These are phyloP conservation scores for Lithosia quadra DNA, from an alignment of 2,888 invertebrate genomes.

Conservation along the genomic window DNA sequence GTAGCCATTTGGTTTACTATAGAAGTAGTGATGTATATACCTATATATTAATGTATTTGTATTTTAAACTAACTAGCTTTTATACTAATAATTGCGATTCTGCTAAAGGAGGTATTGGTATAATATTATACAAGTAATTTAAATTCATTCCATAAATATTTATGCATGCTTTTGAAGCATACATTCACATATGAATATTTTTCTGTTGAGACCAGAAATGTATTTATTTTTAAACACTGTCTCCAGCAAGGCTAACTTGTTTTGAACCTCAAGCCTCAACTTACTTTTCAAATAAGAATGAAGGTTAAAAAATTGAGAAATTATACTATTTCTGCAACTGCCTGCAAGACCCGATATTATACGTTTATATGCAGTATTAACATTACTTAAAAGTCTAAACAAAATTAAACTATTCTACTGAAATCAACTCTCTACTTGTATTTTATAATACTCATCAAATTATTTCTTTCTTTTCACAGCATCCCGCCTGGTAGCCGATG, in stretches of 20 bases:
- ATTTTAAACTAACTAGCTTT: not conserved
- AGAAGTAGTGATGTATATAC: constrained; percentile 3
- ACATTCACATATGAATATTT: not conserved
- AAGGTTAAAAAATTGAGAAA: not conserved
- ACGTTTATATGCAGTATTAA: not conserved
- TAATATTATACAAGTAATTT: not conserved
- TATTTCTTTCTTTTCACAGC: constrained; percentile 65
- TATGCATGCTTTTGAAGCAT: not conserved
- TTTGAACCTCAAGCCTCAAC: not conserved
- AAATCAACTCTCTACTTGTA: too few species aligned
- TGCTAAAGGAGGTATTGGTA: not conserved
- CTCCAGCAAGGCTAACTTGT: not conserved
- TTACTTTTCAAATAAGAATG: not conserved
- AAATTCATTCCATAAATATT: not conserved
- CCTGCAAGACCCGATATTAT: not conserved
- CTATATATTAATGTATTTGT: too few species aligned
- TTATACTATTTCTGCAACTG: not conserved
- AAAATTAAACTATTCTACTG: too few species aligned
- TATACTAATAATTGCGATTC: not conserved
- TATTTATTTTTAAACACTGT: too few species aligned
- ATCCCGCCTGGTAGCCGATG: constrained; percentile 72
- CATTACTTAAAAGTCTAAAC: not conserved
- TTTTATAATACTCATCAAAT: not conserved
- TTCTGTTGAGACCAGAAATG: not conserved
- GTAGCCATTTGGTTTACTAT: not conserved